Evolutionary conservation across 2,797 vertebrate species (phyloP).

Genomic region (Dicrostonyx torquatus): DNA sequence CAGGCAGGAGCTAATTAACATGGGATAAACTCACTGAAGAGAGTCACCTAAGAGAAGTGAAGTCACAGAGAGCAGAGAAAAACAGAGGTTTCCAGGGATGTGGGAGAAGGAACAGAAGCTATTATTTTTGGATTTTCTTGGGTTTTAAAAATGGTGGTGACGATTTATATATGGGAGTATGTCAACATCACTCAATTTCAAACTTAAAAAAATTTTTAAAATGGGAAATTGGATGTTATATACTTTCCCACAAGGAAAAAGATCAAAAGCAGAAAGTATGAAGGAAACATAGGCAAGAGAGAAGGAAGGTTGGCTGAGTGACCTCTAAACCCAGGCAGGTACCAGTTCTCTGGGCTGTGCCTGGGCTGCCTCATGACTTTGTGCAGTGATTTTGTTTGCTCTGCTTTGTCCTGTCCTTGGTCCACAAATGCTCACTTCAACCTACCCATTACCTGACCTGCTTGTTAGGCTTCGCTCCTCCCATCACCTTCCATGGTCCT

Average conservation of each 20-base stretch:
- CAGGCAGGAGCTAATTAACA: not conserved
- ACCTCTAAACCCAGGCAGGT: not conserved
- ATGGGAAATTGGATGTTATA: not conserved
- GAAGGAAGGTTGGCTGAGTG: not conserved
- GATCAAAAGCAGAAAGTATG: not conserved
- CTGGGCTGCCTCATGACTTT: not conserved
- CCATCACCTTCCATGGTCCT: rapidly evolving
- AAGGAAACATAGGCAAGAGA: no score
- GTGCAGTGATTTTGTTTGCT: not conserved
- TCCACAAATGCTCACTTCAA: not conserved
- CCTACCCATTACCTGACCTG: not conserved
- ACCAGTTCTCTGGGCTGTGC: not conserved
- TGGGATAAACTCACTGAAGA: not conserved
- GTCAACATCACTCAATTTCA: not conserved
- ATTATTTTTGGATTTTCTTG: not conserved
- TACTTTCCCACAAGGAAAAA: not conserved
- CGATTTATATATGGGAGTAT: no score
- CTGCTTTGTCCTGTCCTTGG: not conserved
- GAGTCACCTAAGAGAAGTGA: not conserved
- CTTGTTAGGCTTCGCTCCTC: not conserved
- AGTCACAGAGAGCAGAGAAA: not conserved
- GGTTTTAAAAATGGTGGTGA: not conserved
- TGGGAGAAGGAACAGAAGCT: not conserved
- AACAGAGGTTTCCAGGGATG: not conserved
- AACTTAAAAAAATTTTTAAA: not conserved